These are phyloP conservation scores for Vireo altiloquus DNA, from an alignment of 2,113 vertebrate genomes.

Conservation along the genomic window DNA sequence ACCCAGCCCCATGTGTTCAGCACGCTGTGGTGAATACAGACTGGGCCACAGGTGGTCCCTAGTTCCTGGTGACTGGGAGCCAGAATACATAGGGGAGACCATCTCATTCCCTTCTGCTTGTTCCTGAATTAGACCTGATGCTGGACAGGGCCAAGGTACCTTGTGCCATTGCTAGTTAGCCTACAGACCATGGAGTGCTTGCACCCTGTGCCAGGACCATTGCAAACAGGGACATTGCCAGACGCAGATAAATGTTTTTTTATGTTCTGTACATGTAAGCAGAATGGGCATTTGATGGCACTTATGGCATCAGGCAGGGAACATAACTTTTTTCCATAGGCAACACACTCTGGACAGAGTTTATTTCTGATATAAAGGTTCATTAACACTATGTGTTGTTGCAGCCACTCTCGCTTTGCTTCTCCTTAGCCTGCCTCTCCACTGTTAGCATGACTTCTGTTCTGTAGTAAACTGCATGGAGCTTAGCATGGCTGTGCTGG, in stretches of 20 bases:
- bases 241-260: neutral
- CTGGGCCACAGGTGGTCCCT: neutral
- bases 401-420: neutral
- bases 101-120: neutral
- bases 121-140: neutral
- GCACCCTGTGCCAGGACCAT: neutral
- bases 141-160: neutral
- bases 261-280: neutral
- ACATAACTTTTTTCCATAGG: neutral
- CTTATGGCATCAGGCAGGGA: neutral
- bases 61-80: neutral
- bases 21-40: neutral
- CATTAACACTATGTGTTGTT: neutral
- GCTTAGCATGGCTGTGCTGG: rapidly evolving
- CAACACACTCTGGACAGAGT: neutral
- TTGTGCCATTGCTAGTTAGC: neutral
- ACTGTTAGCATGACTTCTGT: neutral
- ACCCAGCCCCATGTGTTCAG: neutral
- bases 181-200: neutral
- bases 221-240: neutral
- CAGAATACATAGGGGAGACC: neutral
- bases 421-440: neutral
- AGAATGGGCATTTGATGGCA: neutral
- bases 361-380: neutral
- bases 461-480: neutral